A percentile compares a stretch with the other conserved stretches of the same genome.
Conservation (phyloP, 1,140 invertebrate species). For the Dufourea novaeangliae region DNA sequence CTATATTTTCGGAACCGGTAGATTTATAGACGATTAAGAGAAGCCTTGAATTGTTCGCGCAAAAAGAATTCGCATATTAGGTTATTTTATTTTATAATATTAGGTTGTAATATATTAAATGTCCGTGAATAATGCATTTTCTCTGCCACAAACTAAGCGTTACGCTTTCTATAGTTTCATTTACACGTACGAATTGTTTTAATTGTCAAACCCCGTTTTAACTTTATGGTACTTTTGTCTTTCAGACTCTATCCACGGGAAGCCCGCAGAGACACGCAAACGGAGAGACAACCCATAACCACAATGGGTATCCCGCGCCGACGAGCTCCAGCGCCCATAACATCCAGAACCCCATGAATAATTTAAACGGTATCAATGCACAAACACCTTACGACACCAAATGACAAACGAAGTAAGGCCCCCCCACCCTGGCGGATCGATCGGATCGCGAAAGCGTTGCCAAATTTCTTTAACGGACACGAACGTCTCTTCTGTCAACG, state of each 20-base stretch:
- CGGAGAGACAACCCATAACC: constrained; percentile 75
- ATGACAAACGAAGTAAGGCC: constrained; percentile 81
- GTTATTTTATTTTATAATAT: background rate
- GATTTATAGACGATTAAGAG: background rate
- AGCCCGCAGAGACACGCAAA: constrained; percentile 74
- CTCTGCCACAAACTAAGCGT: too few species aligned
- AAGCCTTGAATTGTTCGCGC: background rate
- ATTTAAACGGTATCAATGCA: constrained; percentile 80
- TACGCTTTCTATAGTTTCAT: too few species aligned
- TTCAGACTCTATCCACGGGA: constrained; percentile 71
- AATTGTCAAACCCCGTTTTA: background rate
- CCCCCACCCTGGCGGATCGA: constrained; percentile 56
- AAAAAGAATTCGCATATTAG: background rate
- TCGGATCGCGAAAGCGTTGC: constrained; percentile 35
- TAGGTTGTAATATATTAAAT: too few species aligned
- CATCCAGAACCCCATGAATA: constrained; percentile 78
- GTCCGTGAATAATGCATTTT: too few species aligned
- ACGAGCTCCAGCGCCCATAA: constrained; percentile 75
- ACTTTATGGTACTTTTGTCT: constrained; percentile 58
- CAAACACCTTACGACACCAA: constrained; percentile 78
- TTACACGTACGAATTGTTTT: too few species aligned
- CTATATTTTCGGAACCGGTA: background rate
- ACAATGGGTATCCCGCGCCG: constrained; percentile 80
- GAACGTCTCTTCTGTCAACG: constrained; percentile 29
- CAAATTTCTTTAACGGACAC: constrained; percentile 39